Evolutionary conservation across 2,888 invertebrate species (phyloP), one percentile per base, ranked within the genome.

Genomic region (Tubiluchus corallicola): DNA sequence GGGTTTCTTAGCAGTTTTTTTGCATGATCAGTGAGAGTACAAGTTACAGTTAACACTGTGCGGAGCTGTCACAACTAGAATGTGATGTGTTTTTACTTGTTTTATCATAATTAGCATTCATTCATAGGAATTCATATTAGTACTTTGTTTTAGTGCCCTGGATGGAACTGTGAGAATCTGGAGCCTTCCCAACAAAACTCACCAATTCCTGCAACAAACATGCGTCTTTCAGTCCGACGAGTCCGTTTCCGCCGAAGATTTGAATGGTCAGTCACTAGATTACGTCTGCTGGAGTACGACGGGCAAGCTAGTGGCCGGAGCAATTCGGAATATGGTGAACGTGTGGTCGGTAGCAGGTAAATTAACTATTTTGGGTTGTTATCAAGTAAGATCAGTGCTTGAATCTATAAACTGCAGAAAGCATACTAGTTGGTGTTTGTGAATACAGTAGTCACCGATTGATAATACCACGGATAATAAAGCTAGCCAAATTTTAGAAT

Each of bases 101-200:
- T 40, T 15, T 43, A 9, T n/a, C 9, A 37, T 45, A 21, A 17
- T 5, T 21, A 17, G 4, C 13, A n/a, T 18, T 21, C 17, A 18
- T 20, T 40, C 13, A 17, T 19, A 4, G 4, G 21, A 16, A 9
- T 21, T 15, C 16, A n/a, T n/a, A 20, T 49, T 39, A 21, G 45
- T 13, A 16, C 38, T 17, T 21, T 46, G 38, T 53, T 56, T 9
- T 54, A 69, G 72, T 54, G 73, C 72, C 1, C 71, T 68, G 55
- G 75, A 75, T 57, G 72, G 74, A n/a, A 74, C 73, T 2, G 70
- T 74, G 0, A 59, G 74, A 17, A 58, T 74, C 13, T 74, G 74
- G 75, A 60, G 55, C 40, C 60, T 65, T 40, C 62, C 68, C 3
- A 60, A 61, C 48, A 57, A 61, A 45, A 61, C 60, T 20, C 61